phyloP scores from a whole-genome alignment of 2,797 vertebrate genomes.

The Malacoraja senta region DNA sequence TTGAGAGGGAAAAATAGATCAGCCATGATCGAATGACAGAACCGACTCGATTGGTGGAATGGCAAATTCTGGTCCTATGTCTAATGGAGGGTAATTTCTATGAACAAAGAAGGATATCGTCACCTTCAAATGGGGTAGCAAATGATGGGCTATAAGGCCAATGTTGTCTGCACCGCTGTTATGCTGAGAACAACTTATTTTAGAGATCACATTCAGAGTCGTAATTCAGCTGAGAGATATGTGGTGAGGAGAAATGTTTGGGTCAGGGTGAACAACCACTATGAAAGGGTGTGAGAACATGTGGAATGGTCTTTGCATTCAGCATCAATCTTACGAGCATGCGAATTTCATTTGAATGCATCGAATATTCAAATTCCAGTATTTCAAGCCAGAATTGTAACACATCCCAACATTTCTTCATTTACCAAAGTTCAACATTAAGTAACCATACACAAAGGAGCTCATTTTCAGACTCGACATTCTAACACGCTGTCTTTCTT shows the following conservation, averaged over 20 bases:
- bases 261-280: background rate
- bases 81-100: background rate
- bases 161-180: background rate
- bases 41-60: too few relatives aligned
- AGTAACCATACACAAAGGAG: background rate
- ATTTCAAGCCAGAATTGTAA: background rate
- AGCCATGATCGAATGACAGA: too few relatives aligned
- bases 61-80: too few relatives aligned
- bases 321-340: background rate
- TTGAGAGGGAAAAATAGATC: too few relatives aligned
- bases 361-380: background rate
- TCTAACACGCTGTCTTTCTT: background rate
- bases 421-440: slow-evolving; percentile 22
- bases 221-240: too few relatives aligned
- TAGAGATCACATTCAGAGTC: background rate
- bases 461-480: slow-evolving; percentile 26
- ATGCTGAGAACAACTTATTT: background rate
- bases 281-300: too few relatives aligned
- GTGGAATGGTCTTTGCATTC: background rate
- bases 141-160: background rate
- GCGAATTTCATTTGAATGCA: background rate
- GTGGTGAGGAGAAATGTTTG: background rate
- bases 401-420: slow-evolving; percentile 3
- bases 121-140: background rate
- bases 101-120: background rate